Percentiles rank a stretch among this genome's conserved stretches.
phyloP scores from a whole-genome alignment of 1,140 invertebrate genomes.

The Hylaeus anthracinus region DNA sequence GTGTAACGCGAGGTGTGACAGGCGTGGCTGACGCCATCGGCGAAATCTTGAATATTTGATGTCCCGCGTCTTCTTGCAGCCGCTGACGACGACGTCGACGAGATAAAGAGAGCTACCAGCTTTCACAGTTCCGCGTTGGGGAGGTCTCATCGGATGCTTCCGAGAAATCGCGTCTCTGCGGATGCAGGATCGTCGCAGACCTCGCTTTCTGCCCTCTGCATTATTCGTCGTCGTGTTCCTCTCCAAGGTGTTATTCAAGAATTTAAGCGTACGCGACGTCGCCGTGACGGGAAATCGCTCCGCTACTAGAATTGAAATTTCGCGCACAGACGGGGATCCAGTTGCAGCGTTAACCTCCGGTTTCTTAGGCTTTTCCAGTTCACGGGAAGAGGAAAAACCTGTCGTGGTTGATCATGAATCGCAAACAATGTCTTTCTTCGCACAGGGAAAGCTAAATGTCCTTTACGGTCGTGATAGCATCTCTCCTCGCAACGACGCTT shows the following conservation, averaged over 20 bases:
- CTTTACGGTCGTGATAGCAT: background rate
- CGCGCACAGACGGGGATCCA: no score
- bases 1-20: conserved; percentile 66
- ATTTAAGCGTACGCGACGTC: conserved; percentile 16
- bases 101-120: conserved; percentile 55
- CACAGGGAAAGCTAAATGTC: background rate
- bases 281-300: background rate
- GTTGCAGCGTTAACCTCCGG: no score
- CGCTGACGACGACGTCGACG: conserved; percentile 46
- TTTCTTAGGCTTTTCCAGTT: no score
- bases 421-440: no score
- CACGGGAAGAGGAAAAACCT: no score
- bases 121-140: conserved; percentile 35
- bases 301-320: no score
- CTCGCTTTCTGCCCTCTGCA: background rate
- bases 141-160: conserved; percentile 42
- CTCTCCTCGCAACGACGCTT: background rate
- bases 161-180: conserved; percentile 30
- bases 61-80: conserved; percentile 52
- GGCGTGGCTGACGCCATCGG: conserved; percentile 64
- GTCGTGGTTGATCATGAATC: no score
- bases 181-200: background rate
- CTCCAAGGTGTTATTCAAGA: conserved; percentile 9
- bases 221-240: conserved; percentile 33
- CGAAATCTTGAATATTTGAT: conserved; percentile 70